Conservation (phyloP, 2,113 vertebrate species). For the Dicentrarchus labrax region DNA sequence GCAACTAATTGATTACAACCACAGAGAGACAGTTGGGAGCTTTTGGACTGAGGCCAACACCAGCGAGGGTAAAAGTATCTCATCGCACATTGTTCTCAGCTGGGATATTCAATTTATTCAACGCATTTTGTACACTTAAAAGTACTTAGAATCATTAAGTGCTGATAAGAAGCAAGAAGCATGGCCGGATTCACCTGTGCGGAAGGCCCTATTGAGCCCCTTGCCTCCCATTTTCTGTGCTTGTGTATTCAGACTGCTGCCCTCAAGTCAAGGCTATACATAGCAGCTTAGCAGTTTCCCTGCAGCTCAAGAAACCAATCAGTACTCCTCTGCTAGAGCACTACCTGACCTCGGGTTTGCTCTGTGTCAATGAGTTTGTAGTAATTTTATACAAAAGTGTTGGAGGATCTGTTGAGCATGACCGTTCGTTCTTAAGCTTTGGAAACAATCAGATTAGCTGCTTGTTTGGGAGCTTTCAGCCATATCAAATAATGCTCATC, state of each 20-base stretch:
- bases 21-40: slow-evolving; percentile 3
- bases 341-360: background rate
- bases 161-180: background rate
- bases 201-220: no score
- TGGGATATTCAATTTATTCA: background rate
- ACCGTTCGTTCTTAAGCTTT: background rate
- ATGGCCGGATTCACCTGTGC: background rate
- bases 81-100: background rate
- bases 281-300: background rate
- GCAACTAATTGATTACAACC: slow-evolving; percentile 22
- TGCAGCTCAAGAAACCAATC: background rate
- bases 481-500: no score
- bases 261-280: background rate
- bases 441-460: background rate
- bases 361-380: background rate
- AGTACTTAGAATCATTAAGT: background rate
- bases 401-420: background rate
- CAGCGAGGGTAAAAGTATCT: background rate
- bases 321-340: background rate
- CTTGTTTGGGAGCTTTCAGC: background rate
- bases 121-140: background rate
- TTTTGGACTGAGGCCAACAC: background rate
- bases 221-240: background rate
- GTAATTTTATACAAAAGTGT: background rate
- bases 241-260: background rate